These are phyloP conservation scores for Pammene aurita DNA, from an alignment of 2,888 invertebrate species.

Conservation along the genomic window DNA sequence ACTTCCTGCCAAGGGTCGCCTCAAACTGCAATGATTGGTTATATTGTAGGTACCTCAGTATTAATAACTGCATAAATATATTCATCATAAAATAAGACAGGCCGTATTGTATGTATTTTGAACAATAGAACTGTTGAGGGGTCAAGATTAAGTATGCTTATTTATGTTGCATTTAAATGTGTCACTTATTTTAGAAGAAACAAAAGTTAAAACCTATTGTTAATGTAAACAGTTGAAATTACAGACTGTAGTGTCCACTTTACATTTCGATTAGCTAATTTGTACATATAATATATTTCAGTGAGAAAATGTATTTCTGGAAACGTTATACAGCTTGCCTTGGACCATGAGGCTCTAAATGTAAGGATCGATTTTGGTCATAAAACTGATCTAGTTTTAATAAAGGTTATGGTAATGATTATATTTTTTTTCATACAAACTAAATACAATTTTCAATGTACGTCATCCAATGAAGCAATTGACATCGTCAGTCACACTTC, in stretches of 20 bases:
- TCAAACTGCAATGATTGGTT: conserved; percentile 48
- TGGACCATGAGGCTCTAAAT: too few relatives aligned
- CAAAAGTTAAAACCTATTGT: too few relatives aligned
- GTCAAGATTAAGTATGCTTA: not conserved
- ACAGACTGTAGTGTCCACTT: not conserved
- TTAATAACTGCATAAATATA: conserved; percentile 63
- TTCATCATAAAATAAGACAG: conserved; percentile 47
- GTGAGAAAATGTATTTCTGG: not conserved
- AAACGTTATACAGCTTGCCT: not conserved
- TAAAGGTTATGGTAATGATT: too few relatives aligned
- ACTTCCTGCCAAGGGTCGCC: conserved; percentile 40
- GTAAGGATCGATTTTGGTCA: too few relatives aligned
- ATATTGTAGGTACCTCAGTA: conserved; percentile 62
- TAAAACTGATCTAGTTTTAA: too few relatives aligned
- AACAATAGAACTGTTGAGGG: conserved; percentile 6
- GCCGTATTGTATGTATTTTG: conserved; percentile 21
- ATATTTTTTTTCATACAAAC: too few relatives aligned
- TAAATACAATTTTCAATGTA: too few relatives aligned
- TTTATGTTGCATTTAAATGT: too few relatives aligned
- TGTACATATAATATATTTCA: conserved; percentile 5
- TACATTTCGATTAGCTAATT: not conserved
- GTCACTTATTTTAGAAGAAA: too few relatives aligned
- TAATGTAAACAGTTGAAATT: not conserved
- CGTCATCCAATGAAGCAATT: too few relatives aligned
- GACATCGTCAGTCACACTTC: too few relatives aligned